Evolutionary conservation across 2,797 vertebrate genomes (phyloP), one percentile per base, ranked within the genome.

Genomic region (Vireo griseus): DNA sequence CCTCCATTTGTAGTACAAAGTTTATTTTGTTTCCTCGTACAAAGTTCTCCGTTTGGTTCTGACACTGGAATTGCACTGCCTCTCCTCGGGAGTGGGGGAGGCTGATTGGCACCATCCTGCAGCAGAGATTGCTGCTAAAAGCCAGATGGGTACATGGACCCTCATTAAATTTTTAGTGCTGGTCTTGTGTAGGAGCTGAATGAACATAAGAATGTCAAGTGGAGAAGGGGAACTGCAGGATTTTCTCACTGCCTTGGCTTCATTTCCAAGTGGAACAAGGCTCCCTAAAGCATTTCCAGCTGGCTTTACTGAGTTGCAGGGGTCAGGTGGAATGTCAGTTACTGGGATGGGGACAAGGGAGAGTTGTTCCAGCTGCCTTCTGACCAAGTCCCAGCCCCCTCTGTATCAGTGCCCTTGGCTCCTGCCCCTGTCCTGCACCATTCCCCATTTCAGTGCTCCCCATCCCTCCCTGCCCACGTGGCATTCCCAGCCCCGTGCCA

Each of bases 251-350:
- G 51, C 17, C 35, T 73, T 90, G 63, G 21, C 24, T 73, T 80
- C 3, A 0, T 42, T 86, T 80, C 44, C 20, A 14, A 63, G 52
- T 35, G 33, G 77, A 77, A 14, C 40, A 28, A 67, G 31, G 33
- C 28, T 90, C 33, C 37, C 25, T 87, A 9, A 52, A 21, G 37
- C 8, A 1, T 42, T 73, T 59, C 33, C 24, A 51, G 21, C 33
- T 77, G 1, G 0, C 3, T 10, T n/a, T 31, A 7, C 12, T 75
- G 57, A 44, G 55, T 7, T 4, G 1, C 1, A 0, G 4, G 16
- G 50, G 31, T 54, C 61, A 37, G 33, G 37, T 62, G 9, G 52
- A 62, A 29, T 22, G 21, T 48, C 24, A 25, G 21, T 39, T 22
- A 16, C n/a, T 25, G 47, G 24, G 35, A 13, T 35, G 29, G n/a